Base-by-base conservation (phyloP, 2,797 vertebrate genomes). In the Ceyx erithaca region DNA sequence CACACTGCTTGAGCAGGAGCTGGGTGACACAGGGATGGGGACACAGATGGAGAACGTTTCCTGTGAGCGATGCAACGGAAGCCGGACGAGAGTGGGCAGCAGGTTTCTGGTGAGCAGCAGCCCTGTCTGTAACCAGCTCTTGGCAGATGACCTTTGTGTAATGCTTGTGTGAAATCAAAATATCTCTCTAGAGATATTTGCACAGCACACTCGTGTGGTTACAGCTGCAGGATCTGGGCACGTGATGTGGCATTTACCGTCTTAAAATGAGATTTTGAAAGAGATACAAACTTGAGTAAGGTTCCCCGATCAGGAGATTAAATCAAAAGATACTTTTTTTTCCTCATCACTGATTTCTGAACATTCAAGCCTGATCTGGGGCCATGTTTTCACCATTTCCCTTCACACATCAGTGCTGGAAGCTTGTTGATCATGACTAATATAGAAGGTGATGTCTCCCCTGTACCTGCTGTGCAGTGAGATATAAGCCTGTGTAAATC, bases 41-140 rank as follows among this genome's bases (percentile, higher is more conserved):
- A 66, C 0, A 4, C 33, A 25, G 82, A 4, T 41, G 92, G 80
- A 12, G 61, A 55, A 9, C 0, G 7, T 68, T 28, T 80, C 49
- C 62, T 46, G 0, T 7, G 21, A 25, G n/a, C 1, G 0, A 0
- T 7, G 18, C 2, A 4, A 12, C 0, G 6, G 59, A 14, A 71
- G 6, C 23, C 0, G 9, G 67, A 73, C 41, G 33, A 55, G 68
- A 59, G 70, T 3, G 8, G 70, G 45, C 76, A 19, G 37, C 1
- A 6, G n/a, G 13, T 16, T 63, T 49, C 41, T 62, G 1, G 1
- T 51, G 72, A 54, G 46, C 52, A 3, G 12, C 31, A 77, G 30
- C 41, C 25, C 49, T 21, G 4, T 35, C 57, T 57, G 73, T 15
- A 40, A 12, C 26, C 37, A 10, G 49, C 67, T 63, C 18, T 18